Evolutionary conservation across 2,113 vertebrate genomes (phyloP).

Genomic region (rabbit (Oryctolagus cuniculus)): DNA sequence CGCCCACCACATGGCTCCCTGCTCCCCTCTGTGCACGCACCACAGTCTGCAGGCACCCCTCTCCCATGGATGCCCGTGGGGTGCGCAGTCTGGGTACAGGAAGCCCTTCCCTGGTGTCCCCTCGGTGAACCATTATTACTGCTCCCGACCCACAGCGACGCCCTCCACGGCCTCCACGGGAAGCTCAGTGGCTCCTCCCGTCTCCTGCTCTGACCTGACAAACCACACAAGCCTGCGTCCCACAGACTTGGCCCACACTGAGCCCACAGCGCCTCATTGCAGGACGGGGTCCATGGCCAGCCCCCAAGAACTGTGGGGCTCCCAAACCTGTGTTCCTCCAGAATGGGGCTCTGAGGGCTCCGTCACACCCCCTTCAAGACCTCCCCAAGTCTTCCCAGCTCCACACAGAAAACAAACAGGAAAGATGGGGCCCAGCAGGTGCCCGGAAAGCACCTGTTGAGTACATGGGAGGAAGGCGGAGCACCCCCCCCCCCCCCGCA

Average conservation of each 20-base stretch:
- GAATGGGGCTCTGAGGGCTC: accelerated
- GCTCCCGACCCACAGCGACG: not conserved
- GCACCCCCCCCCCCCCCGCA: not conserved
- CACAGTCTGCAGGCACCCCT: too few relatives aligned
- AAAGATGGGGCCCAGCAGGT: not conserved
- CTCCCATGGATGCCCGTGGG: accelerated
- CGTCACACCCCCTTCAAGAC: too few relatives aligned
- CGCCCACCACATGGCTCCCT: not conserved
- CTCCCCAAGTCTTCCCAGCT: not conserved
- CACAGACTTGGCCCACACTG: too few relatives aligned
- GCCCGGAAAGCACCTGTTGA: not conserved
- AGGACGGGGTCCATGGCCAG: not conserved
- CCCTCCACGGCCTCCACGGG: not conserved
- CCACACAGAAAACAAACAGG: not conserved
- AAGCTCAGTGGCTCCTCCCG: not conserved
- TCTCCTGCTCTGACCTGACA: not conserved
- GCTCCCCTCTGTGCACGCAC: not conserved
- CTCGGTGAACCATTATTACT: too few relatives aligned
- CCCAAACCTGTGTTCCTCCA: not conserved
- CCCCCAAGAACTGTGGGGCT: accelerated
- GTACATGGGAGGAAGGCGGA: not conserved
- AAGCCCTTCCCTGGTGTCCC: not conserved
- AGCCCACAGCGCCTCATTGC: not conserved
- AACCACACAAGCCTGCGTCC: not conserved
- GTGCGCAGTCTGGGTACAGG: not conserved